Evolutionary conservation across 2,113 vertebrate genomes (phyloP).

Genomic region (Mastomys coucha): DNA sequence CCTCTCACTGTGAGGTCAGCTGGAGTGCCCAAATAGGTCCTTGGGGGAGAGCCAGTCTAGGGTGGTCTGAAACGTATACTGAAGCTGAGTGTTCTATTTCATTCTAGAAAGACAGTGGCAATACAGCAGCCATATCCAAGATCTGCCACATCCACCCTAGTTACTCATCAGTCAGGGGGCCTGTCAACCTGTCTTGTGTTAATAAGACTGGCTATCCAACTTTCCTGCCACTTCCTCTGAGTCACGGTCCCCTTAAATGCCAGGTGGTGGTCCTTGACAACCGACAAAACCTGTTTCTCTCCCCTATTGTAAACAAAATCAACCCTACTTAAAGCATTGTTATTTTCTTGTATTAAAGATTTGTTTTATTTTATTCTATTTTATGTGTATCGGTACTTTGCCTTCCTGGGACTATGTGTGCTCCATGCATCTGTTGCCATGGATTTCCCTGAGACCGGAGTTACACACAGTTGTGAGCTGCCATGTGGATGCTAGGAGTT

Average conservation of each 20-base stretch:
- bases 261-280: too few species aligned
- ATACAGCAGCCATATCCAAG: background rate
- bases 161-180: accelerated
- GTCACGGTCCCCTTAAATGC: background rate
- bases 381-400: background rate
- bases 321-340: background rate
- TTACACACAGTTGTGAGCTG: background rate
- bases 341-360: background rate
- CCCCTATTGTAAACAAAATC: background rate
- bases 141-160: accelerated
- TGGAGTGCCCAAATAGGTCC: background rate
- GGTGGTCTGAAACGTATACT: background rate
- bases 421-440: too few species aligned
- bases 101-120: background rate
- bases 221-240: background rate
- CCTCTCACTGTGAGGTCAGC: constrained; percentile 26
- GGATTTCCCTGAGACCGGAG: background rate
- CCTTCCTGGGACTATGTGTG: background rate
- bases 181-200: background rate
- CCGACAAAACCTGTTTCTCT: background rate
- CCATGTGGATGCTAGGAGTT: background rate
- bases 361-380: background rate
- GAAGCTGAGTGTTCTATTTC: background rate
- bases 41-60: background rate
- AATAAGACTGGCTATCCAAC: background rate